phyloP scores from a whole-genome alignment of 30 jellyfish, hydroid and myxozoan genomes.

The Aurelia aurita region DNA sequence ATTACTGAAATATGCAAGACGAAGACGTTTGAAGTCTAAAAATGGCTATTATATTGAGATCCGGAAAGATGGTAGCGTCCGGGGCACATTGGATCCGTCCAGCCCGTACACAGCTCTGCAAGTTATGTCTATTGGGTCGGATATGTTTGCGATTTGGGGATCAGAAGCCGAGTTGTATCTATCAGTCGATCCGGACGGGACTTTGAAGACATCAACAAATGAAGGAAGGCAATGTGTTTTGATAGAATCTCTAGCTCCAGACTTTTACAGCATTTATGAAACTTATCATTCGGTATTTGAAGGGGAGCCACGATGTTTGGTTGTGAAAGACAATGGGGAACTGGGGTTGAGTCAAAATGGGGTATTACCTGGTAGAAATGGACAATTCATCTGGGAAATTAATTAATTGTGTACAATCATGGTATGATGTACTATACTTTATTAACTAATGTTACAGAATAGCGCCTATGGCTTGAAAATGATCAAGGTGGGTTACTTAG shows the following conservation, averaged over 20 bases:
- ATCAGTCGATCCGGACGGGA: constrained; percentile 88
- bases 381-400: constrained; percentile 94
- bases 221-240: constrained; percentile 99
- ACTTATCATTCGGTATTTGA: constrained; percentile 92
- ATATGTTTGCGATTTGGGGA: constrained; percentile 99
- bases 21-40: constrained; percentile 86
- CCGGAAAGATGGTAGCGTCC: constrained; percentile 87
- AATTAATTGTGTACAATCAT: background rate
- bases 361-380: constrained; percentile 75
- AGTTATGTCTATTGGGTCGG: constrained; percentile 97
- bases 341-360: constrained; percentile 61
- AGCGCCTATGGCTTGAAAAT: too few species aligned
- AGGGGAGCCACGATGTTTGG: constrained; percentile 85
- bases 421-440: too few species aligned
- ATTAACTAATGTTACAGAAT: too few species aligned
- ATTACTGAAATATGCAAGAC: constrained; percentile 89
- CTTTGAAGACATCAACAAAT: constrained; percentile 76
- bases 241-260: constrained; percentile 88
- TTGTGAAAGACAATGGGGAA: constrained; percentile 72
- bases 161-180: constrained; percentile 90
- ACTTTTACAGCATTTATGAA: constrained; percentile 83
- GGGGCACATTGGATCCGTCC: constrained; percentile 84
- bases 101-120: constrained; percentile 91
- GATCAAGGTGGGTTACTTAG: too few species aligned
- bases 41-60: constrained; percentile 90